These are phyloP conservation scores for Pterocles gutturalis DNA, from an alignment of 2,113 vertebrate genomes.

Conservation along the genomic window DNA sequence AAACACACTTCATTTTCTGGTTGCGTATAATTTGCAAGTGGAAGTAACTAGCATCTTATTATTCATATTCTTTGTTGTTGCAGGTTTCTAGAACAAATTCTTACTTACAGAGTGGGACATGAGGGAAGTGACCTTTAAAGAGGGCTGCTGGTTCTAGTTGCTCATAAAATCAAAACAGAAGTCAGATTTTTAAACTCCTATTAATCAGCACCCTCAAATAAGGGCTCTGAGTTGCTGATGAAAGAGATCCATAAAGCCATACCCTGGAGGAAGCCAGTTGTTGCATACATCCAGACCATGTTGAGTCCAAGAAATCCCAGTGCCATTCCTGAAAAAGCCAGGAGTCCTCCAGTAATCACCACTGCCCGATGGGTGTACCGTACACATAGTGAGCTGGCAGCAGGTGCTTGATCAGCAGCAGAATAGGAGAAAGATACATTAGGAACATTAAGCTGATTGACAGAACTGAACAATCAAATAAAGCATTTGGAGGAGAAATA, in stretches of 20 bases:
- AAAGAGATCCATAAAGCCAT: background rate
- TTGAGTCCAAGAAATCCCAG: constrained; percentile 45
- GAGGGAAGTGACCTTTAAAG: background rate
- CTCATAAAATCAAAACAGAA: background rate
- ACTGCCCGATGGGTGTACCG: constrained; percentile 21
- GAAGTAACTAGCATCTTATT: background rate
- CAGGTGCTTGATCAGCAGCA: constrained; percentile 22
- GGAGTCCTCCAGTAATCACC: constrained; percentile 49
- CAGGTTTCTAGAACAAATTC: background rate
- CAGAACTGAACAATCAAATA: background rate
- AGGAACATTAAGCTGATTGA: background rate
- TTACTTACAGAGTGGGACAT: background rate
- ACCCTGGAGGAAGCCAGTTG: constrained; percentile 41
- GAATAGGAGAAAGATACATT: background rate
- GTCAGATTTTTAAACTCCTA: background rate
- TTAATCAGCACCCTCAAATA: background rate
- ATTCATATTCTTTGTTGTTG: background rate
- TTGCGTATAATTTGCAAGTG: background rate
- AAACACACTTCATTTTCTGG: background rate
- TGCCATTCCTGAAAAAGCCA: constrained; percentile 58
- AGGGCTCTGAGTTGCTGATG: background rate
- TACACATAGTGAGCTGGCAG: constrained; percentile 46
- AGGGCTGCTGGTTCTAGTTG: background rate
- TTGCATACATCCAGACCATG: constrained; percentile 59
- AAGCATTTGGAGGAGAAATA: background rate